phyloP scores from a whole-genome alignment of 2,888 invertebrate genomes.

The Linyphia triangularis region DNA sequence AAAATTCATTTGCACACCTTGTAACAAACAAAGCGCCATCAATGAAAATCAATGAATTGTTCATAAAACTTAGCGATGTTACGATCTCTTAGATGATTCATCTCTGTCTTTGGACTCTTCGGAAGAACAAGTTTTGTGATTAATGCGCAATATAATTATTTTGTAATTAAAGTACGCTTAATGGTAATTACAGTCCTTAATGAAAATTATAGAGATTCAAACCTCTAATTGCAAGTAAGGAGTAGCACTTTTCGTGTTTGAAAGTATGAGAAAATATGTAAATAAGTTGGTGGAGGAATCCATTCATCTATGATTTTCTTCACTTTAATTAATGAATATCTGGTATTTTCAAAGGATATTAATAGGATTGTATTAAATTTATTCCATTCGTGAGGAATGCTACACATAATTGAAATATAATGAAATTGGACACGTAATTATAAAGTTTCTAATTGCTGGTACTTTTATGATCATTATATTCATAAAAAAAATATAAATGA shows the following conservation, averaged over 20 bases:
- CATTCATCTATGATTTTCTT: background rate
- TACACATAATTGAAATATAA: too few relatives aligned
- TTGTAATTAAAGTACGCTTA: conserved; percentile 5
- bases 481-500: too few relatives aligned
- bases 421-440: too few relatives aligned
- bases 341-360: background rate
- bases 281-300: background rate
- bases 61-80: background rate
- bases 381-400: too few relatives aligned
- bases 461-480: too few relatives aligned
- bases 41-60: too few relatives aligned
- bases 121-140: background rate
- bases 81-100: background rate
- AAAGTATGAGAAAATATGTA: conserved; percentile 14
- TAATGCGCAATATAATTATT: conserved; percentile 38
- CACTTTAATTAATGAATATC: conserved; percentile 22
- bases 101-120: background rate
- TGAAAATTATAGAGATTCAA: conserved; percentile 17
- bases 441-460: too few relatives aligned
- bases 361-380: too few relatives aligned
- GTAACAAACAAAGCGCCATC: too few relatives aligned
- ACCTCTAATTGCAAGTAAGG: conserved; percentile 13
- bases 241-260: background rate
- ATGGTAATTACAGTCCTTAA: conserved; percentile 20
- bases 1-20: too few relatives aligned